These are phyloP conservation scores for Rhingia campestris DNA, from an alignment of 2,888 invertebrate genomes.

Conservation along the genomic window DNA sequence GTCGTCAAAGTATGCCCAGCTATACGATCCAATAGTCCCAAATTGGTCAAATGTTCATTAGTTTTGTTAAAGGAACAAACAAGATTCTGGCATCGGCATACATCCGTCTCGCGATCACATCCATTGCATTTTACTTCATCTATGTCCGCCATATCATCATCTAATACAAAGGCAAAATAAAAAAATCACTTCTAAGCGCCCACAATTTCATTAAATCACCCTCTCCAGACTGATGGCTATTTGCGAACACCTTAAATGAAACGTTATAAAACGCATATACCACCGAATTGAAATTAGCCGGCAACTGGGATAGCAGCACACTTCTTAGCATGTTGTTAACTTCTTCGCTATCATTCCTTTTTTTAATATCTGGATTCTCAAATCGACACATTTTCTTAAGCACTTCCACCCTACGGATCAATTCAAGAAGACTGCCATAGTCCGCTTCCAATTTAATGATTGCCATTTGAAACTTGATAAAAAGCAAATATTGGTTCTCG, in stretches of 20 bases:
- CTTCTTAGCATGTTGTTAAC: slow-evolving; percentile 87
- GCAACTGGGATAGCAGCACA: slow-evolving; percentile 88
- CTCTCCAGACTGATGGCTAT: slow-evolving; percentile 80
- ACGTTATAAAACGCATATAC: slow-evolving; percentile 90
- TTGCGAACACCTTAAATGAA: slow-evolving; percentile 88
- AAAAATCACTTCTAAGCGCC: not conserved
- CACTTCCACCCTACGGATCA: slow-evolving; percentile 76
- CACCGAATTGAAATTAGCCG: slow-evolving; percentile 87
- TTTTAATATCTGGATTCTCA: slow-evolving; percentile 66
- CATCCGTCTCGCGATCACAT: slow-evolving; percentile 86
- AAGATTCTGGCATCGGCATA: slow-evolving; percentile 85
- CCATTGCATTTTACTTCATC: slow-evolving; percentile 88
- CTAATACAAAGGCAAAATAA: slow-evolving; percentile 21
- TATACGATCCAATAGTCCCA: slow-evolving; percentile 91
- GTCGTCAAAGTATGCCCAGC: slow-evolving; percentile 93
- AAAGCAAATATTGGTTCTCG: slow-evolving; percentile 75
- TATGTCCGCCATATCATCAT: slow-evolving; percentile 83
- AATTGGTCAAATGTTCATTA: slow-evolving; percentile 89
- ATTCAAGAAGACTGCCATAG: slow-evolving; percentile 76
- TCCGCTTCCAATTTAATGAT: slow-evolving; percentile 78
- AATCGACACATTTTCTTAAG: slow-evolving; percentile 75
- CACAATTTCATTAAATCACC: slow-evolving; percentile 75
- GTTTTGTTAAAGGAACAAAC: slow-evolving; percentile 88
- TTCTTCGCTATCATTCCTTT: slow-evolving; percentile 61
- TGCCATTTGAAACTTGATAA: slow-evolving; percentile 79